Evolutionary conservation across 2,888 invertebrate species (phyloP).

Genomic region (Ceraclea dissimilis): DNA sequence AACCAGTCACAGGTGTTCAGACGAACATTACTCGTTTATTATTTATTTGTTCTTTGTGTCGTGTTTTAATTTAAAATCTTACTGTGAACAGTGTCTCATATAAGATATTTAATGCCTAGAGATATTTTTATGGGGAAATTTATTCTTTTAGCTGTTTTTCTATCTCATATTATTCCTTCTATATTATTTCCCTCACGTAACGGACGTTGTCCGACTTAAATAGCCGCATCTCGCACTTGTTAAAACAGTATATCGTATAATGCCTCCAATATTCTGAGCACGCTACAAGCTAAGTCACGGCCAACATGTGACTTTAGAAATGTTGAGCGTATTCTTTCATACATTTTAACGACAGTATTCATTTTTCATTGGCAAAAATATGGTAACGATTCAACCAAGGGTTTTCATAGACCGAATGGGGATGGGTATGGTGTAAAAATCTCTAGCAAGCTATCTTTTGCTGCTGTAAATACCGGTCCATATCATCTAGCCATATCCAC

Average conservation of each 20-base stretch:
- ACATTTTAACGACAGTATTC: too few relatives aligned
- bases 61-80: neutral
- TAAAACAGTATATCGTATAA: neutral
- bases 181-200: neutral
- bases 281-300: neutral
- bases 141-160: neutral
- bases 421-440: too few relatives aligned
- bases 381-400: too few relatives aligned
- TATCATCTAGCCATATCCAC: too few relatives aligned
- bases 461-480: too few relatives aligned
- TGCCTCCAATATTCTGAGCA: neutral
- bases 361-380: too few relatives aligned
- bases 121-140: neutral
- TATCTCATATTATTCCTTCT: neutral
- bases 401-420: too few relatives aligned
- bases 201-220: conserved; percentile 2
- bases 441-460: too few relatives aligned
- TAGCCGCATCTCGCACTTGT: neutral
- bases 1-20: too few relatives aligned
- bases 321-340: neutral
- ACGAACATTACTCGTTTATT: neutral
- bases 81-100: neutral
- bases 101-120: neutral
- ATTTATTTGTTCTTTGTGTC: neutral
- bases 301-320: neutral